Evolutionary conservation across 2,113 vertebrate species (phyloP).

Genomic region (Pedetes capensis): DNA sequence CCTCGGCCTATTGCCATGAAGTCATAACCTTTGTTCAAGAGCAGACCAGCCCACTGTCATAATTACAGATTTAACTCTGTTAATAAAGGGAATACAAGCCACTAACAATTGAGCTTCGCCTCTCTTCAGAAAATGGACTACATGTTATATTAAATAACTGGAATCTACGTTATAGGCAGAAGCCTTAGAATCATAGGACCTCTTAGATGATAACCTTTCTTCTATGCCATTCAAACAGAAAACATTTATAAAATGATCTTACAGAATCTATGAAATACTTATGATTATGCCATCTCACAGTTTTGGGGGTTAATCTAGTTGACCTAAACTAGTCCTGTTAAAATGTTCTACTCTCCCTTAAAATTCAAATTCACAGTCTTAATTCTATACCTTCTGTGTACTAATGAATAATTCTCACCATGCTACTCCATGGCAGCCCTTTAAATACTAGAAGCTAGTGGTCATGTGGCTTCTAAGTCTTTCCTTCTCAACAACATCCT

Average conservation of each 20-base stretch:
- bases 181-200: not conserved
- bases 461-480: not conserved
- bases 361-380: not conserved
- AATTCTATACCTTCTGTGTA: not conserved
- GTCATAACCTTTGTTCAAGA: slow-evolving; percentile 60
- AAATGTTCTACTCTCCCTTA: not conserved
- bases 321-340: not conserved
- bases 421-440: not conserved
- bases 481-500: not conserved
- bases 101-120: not conserved
- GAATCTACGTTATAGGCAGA: not conserved
- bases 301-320: not conserved
- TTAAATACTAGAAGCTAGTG: not conserved
- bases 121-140: not conserved
- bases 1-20: slow-evolving; percentile 39
- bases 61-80: slow-evolving; percentile 28
- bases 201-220: not conserved
- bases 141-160: not conserved
- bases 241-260: not conserved
- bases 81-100: slow-evolving; percentile 11
- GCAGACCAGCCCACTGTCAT: slow-evolving; percentile 18
- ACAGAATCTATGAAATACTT: not conserved
- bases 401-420: not conserved
- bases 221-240: not conserved
- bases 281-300: not conserved